phyloP scores from a whole-genome alignment of 2,113 vertebrate genomes.

The Tragelaphus imberbis region DNA sequence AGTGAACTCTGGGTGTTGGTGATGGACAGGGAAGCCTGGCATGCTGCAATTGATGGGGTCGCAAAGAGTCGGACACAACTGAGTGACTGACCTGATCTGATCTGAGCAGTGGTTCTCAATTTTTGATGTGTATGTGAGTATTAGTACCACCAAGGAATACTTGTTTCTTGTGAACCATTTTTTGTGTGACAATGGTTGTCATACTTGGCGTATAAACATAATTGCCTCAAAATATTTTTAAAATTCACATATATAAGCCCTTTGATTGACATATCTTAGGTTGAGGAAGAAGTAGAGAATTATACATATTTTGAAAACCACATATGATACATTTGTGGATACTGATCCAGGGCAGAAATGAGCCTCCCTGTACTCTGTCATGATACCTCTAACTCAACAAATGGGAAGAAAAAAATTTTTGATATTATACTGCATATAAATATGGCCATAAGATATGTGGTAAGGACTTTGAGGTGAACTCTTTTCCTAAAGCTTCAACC shows the following conservation, averaged over 20 bases:
- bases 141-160: not conserved
- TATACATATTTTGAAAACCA: not conserved
- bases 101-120: not conserved
- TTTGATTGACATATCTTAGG: not conserved
- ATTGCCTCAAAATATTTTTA: not conserved
- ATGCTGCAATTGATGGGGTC: too few species aligned
- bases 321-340: not conserved
- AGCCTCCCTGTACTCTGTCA: not conserved
- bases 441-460: not conserved
- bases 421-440: not conserved
- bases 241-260: not conserved
- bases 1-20: too few species aligned
- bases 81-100: too few species aligned
- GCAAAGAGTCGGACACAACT: too few species aligned
- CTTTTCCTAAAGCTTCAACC: not conserved
- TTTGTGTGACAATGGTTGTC: not conserved
- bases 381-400: not conserved
- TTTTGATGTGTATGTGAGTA: not conserved
- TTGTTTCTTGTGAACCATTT: not conserved
- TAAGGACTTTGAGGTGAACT: not conserved
- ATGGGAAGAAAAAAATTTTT: not conserved
- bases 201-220: not conserved
- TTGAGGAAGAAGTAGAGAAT: not conserved
- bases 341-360: not conserved
- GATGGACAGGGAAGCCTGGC: too few species aligned